Conservation (phyloP, 2,888 invertebrate species). For the Tuberolachnus salignus region DNA sequence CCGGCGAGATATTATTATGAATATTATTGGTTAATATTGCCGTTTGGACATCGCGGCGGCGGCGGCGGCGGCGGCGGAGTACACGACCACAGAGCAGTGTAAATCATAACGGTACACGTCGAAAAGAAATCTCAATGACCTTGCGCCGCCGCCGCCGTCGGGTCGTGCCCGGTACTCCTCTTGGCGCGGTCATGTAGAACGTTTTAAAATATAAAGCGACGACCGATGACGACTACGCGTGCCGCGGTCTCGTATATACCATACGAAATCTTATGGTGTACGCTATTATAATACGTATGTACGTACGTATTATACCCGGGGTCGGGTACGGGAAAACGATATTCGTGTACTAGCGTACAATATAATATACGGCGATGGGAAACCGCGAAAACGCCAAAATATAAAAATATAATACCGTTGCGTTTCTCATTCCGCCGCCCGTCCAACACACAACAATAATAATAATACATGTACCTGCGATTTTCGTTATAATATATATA, state of each 20-base stretch:
- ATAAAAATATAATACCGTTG: no score
- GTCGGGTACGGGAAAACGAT: background rate
- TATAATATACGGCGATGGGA: background rate
- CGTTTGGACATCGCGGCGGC: background rate
- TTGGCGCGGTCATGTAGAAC: slow-evolving; percentile 36
- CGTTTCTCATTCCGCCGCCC: background rate
- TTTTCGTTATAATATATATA: background rate
- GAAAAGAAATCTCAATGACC: slow-evolving; percentile 56
- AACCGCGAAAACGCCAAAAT: slow-evolving; percentile 18
- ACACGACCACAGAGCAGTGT: background rate
- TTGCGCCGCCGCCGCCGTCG: slow-evolving; percentile 44
- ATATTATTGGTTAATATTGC: background rate
- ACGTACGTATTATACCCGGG: background rate
- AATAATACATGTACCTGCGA: no score
- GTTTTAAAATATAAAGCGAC: slow-evolving; percentile 20
- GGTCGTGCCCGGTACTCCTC: slow-evolving; percentile 49
- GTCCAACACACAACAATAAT: no score
- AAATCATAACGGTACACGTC: slow-evolving; percentile 54
- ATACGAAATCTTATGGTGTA: no score
- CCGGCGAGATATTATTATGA: background rate
- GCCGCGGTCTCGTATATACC: slow-evolving; percentile 32
- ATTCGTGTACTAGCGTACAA: background rate
- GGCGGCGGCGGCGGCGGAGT: background rate
- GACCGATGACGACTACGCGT: no score
- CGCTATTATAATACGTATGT: background rate